Evolutionary conservation across 2,888 invertebrate genomes (phyloP), one percentile per base, ranked within the genome.

Genomic region (Rhogogaster chlorosoma): DNA sequence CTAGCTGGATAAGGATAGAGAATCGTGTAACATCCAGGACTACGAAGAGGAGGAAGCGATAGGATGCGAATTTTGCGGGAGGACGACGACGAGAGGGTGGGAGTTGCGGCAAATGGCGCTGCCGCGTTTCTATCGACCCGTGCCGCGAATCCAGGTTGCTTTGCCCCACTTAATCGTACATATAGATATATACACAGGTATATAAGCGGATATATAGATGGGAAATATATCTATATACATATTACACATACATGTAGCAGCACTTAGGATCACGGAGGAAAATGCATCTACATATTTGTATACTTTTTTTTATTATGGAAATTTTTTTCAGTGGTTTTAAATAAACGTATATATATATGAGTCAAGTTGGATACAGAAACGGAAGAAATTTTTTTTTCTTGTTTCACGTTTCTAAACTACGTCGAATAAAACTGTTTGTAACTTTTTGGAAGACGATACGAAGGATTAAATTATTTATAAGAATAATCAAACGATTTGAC

Each of bases 121-220:
- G 91, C 89, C 92, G 91, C 92, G 91, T 90, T 90, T 89, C 90
- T 92, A 92, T 92, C 92, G 92, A 92, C 90, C 92, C 91, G 87
- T 83, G 86, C 86, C 86, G 87, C 87, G 90, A 88, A 90, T 91
- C 92, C 91, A 92, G 92, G 90, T 90, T 91, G 91, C 89, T 90
- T 67, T 90, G 92, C 87, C 90, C 92, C 90, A 92, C 89, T 91
- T 92, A 90, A 67, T 83, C 83, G 67, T 32, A 64, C 42, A 45
- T 32, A 42, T 29, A 29, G 15, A n/a, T 38, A 38, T 32, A 38
- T 36, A 12, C n/a, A 38, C 15, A 15, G 12, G 22, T n/a, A 36
- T 36, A 36, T 36, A 61, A 15, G 29, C 26, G 26, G 29, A 29
- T 29, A 64, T 32, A 29, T 32, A 29, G 29, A 49, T 49, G 49